Percentiles rank a stretch among this genome's conserved stretches.
Evolutionary conservation across 53 echinoderm and acorn worm species (phyloP).

Genomic region (Astropecten irregularis): DNA sequence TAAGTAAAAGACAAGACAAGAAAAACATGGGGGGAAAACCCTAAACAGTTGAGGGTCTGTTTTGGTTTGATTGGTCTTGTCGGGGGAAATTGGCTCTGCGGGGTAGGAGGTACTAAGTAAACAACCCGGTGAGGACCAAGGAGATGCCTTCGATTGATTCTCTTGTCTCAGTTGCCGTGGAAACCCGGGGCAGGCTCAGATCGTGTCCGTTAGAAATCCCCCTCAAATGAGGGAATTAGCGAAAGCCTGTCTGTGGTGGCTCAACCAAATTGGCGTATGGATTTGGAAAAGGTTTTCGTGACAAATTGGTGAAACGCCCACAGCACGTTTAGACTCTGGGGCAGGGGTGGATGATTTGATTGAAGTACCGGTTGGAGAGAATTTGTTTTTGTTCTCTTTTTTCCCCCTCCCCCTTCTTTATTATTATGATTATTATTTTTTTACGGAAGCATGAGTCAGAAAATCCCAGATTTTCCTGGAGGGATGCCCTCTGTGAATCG

Average conservation of each 20-base stretch:
- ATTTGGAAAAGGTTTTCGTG: conserved; percentile 9
- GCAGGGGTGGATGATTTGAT: neutral
- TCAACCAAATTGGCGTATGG: conserved; percentile 7
- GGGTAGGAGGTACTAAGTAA: conserved; percentile 16
- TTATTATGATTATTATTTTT: no score
- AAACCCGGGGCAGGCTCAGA: conserved; percentile 3
- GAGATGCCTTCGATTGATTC: conserved; percentile 36
- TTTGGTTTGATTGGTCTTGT: conserved; percentile 19
- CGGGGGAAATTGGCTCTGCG: conserved; percentile 48
- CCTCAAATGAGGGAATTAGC: conserved; percentile 21
- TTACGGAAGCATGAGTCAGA: conserved; percentile 46
- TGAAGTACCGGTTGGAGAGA: neutral
- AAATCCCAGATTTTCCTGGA: conserved; percentile 20
- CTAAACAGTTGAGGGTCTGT: conserved; percentile 42
- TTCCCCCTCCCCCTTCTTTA: neutral
- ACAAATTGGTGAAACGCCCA: conserved; percentile 40
- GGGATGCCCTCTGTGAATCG: neutral
- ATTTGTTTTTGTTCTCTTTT: neutral
- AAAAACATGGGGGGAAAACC: neutral
- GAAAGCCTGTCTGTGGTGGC: conserved; percentile 1
- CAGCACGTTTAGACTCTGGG: conserved; percentile 1
- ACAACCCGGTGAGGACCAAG: neutral
- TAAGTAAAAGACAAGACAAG: neutral
- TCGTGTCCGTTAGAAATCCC: neutral
- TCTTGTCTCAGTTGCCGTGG: conserved; percentile 36